Percentiles rank a stretch among this genome's conserved stretches.
Evolutionary conservation across 2,797 vertebrate genomes (phyloP).

Genomic region (Hirundo rustica): DNA sequence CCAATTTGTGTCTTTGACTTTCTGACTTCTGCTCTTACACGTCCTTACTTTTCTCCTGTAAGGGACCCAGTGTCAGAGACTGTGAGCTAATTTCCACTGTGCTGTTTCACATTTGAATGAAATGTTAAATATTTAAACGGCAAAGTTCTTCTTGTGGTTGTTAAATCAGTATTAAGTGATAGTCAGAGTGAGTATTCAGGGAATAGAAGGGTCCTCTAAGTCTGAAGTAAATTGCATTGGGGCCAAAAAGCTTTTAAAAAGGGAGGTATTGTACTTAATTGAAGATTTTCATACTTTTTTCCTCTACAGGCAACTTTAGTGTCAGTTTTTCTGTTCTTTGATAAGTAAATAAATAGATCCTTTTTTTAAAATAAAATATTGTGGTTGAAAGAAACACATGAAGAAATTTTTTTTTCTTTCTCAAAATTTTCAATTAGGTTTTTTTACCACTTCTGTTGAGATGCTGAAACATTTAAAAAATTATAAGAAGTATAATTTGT

Average conservation of each 20-base stretch:
- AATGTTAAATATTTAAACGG: slow-evolving; percentile 64
- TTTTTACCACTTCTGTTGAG: not conserved
- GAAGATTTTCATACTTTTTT: not conserved
- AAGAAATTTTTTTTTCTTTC: not conserved
- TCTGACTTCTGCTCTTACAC: slow-evolving; percentile 2
- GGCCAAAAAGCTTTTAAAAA: not conserved
- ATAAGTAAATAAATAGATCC: not conserved
- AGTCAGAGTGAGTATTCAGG: not conserved
- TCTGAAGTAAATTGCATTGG: not conserved
- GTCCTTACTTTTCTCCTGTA: not conserved
- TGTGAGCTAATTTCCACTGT: slow-evolving; percentile 45
- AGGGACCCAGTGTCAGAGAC: not conserved
- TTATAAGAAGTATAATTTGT: not conserved
- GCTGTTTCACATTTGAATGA: slow-evolving; percentile 49
- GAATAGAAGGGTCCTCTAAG: not conserved
- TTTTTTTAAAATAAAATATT: not conserved
- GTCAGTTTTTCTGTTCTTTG: not conserved
- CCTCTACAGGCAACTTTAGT: not conserved
- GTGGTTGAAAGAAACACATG: not conserved
- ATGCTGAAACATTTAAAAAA: not conserved
- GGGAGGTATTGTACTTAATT: not conserved
- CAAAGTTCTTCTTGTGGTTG: slow-evolving; percentile 26
- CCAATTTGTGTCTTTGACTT: slow-evolving; percentile 28
- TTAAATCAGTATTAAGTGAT: slow-evolving; percentile 56
- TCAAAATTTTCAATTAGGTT: not conserved